Conservation (phyloP, 2,888 invertebrate genomes). For the Leuctra nigra region DNA sequence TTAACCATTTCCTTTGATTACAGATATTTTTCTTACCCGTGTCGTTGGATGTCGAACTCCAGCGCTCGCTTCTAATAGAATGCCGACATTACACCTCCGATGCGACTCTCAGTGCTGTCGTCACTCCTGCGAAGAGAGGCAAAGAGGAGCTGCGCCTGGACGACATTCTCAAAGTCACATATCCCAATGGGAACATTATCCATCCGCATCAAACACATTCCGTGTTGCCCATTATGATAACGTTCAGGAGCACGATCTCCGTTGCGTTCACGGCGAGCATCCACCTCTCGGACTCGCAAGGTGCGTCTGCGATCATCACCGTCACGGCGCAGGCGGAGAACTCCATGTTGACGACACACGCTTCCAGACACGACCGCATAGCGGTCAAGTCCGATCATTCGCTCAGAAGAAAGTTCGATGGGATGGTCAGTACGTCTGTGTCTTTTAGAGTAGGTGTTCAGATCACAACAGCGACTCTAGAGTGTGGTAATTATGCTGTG, state of each 20-base stretch:
- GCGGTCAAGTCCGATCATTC: too few species aligned
- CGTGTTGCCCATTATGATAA: conserved; percentile 14
- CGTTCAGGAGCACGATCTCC: conserved; percentile 21
- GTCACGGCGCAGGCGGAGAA: conserved; percentile 14
- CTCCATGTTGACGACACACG: conserved; percentile 13
- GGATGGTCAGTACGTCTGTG: too few species aligned
- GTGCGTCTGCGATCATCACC: neutral
- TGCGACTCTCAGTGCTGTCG: neutral
- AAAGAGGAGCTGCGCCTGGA: neutral
- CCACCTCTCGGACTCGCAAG: neutral
- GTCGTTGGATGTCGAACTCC: conserved; percentile 32
- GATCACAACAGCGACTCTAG: too few species aligned
- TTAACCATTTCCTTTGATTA: conserved; percentile 17
- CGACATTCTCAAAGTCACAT: neutral
- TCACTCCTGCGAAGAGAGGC: neutral
- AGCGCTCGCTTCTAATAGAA: conserved; percentile 31
- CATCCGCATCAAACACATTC: neutral
- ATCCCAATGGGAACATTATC: neutral
- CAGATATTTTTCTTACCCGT: conserved; percentile 38
- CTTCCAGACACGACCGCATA: too few species aligned
- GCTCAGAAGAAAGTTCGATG: too few species aligned
- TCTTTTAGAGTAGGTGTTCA: too few species aligned
- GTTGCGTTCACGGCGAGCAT: conserved; percentile 7
- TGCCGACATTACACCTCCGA: conserved; percentile 16
- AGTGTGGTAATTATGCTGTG: too few species aligned